Base-by-base conservation (phyloP, 2,797 vertebrate genomes). In the Cryptoprocta ferox region DNA sequence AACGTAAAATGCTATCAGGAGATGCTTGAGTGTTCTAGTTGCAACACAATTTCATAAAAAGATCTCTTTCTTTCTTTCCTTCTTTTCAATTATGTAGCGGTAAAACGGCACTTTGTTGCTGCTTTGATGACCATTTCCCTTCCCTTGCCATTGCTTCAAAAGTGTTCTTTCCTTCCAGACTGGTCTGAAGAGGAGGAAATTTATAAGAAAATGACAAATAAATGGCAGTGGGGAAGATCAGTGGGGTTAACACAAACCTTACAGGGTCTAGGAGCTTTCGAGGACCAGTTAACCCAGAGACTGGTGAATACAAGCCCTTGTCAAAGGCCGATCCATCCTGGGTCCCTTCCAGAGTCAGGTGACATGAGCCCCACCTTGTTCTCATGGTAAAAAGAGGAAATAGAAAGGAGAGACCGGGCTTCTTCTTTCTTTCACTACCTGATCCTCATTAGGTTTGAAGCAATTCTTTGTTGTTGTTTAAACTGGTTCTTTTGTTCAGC, bases 391-490 rank as follows among this genome's bases (percentile, higher is more conserved):
- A 73, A 59, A 48, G 79, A 80, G 66, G 92, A 89, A 93, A 26
- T 53, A 83, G 90, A 89, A 95, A 94, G 48, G 37, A 45, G 73
- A 98, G 92, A 95, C 48, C 12, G 15, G 68, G 66, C 53, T 96
- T 81, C 88, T 89, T 37, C n/a, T 85, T 97, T 97, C 87, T 59
- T 92, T 73, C 61, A 82, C 26, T 76, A 28, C 45, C 92, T 30
- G 87, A 37, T 95, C 95, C 96, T 90, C 93, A 92, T 68, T 76
- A 91, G 56, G 61, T 81, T 68, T 96, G 66, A 97, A 94, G 84
- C 53, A n/a, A 59, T 92, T 88, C 97, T 97, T 98, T 98, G 97
- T 97, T 97, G 92, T 81, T 37, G 32, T 94, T 94, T 85, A 92
- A 97, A 96, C 63, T 79, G 90, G 81, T 63, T 81, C 94, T 95